Evolutionary conservation across 2,888 invertebrate genomes (phyloP), one percentile per base, ranked within the genome.

Genomic region (Spodoptera littoralis): DNA sequence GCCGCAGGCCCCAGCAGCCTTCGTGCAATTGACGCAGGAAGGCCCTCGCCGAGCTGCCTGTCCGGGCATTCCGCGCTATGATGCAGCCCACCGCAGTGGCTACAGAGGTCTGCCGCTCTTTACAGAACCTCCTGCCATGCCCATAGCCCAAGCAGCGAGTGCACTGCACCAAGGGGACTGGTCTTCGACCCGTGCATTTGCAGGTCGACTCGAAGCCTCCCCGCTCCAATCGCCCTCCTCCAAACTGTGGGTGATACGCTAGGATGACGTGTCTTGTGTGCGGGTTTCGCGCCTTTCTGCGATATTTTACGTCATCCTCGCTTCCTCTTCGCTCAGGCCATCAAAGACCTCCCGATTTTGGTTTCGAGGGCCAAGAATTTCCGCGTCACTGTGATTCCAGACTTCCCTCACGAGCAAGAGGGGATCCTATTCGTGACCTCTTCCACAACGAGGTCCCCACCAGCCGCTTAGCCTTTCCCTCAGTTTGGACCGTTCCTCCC

Each of bases 361-460:
- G 1, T 30, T 49, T 13, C 11, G 5, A 1, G 30, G 4, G 1
- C 11, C 30, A 1, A 49, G 30, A 4, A 36, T 8, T 2, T 49
- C 49, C 30, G 27, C 30, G 1, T 49, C n/a, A 2, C n/a, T 49
- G 36, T 49, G n/a, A 1, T 9, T n/a, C 9, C 30, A 30, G 2
- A 36, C 49, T n/a, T 36, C 13, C 13, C 5, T 50, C 0, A 50
- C 8, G 30, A 49, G 27, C 36, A 49, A 11, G 12, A 49, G 4
- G 1, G 49, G 49, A n/a, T 49, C 52, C 12, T 24, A 22, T 52
- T 52, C 22, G 42, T 42, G 22, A 52, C 24, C 5, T 52, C 43
- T 22, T 52, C 52, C 11, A 52, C 52, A 2, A 18, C 11, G 18
- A 52, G 52, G 22, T 6, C 22, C 0, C 3, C 18, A 22, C 43